Evolutionary conservation across 2,113 vertebrate genomes (phyloP).

Genomic region (Thermophis baileyi): DNA sequence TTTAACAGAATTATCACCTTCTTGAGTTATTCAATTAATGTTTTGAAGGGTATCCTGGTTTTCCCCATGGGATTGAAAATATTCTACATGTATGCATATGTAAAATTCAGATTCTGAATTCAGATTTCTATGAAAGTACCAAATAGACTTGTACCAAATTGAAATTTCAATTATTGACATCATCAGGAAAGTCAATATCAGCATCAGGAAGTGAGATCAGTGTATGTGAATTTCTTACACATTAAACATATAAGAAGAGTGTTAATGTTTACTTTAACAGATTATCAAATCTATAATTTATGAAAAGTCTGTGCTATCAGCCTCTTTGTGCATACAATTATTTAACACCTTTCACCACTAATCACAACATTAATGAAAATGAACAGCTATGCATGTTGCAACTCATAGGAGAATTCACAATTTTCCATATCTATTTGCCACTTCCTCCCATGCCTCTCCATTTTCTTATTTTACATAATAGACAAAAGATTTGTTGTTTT

Average conservation of each 20-base stretch:
- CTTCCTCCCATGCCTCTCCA: neutral
- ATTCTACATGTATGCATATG: neutral
- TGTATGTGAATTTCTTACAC: neutral
- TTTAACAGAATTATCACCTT: neutral
- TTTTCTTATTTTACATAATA: neutral
- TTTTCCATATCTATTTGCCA: neutral
- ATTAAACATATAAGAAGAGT: neutral
- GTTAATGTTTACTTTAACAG: neutral
- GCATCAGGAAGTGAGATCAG: neutral
- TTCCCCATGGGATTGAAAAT: too few relatives aligned
- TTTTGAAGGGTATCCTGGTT: neutral
- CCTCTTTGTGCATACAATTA: neutral
- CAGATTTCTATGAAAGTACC: neutral
- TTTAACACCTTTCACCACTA: neutral
- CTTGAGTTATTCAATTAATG: neutral
- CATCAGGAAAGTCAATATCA: neutral
- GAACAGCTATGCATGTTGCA: neutral
- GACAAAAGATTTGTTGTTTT: neutral
- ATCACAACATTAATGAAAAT: neutral
- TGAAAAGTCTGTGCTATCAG: neutral
- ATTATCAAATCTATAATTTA: neutral
- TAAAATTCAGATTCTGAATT: neutral
- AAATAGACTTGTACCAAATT: neutral
- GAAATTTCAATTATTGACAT: neutral
- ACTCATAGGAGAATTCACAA: neutral